phyloP scores from a whole-genome alignment of 2,113 vertebrate genomes.

The Trachemys scripta region DNA sequence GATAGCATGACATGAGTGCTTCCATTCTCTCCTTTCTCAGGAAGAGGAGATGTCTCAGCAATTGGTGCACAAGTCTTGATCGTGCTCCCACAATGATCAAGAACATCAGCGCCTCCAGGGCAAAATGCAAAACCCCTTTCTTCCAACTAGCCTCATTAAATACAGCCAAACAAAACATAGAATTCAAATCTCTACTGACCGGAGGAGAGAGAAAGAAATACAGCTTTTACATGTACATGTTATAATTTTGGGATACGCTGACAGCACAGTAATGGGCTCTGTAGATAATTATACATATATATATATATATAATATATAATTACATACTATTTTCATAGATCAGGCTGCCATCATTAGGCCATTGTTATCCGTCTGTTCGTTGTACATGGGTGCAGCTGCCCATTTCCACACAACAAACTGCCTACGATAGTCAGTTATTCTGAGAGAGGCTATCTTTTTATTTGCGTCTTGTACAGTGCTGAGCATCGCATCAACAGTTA shows the following conservation, averaged over 20 bases:
- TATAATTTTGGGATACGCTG: not conserved
- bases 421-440: slow-evolving; percentile 10
- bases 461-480: not conserved
- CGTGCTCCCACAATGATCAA: not conserved
- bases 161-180: not conserved
- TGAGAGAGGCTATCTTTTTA: not conserved
- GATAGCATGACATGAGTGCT: too few relatives aligned
- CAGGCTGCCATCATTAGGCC: not conserved
- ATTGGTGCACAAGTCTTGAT: not conserved
- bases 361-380: not conserved
- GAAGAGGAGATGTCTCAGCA: not conserved
- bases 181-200: not conserved
- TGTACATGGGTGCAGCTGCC: not conserved
- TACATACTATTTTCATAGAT: not conserved
- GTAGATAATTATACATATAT: not conserved
- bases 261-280: not conserved
- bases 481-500: not conserved
- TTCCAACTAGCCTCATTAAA: not conserved
- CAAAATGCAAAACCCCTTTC: not conserved
- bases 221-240: not conserved
- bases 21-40: not conserved
- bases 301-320: not conserved
- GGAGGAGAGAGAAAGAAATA: not conserved
- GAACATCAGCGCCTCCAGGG: not conserved
- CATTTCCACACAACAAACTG: not conserved